Base-by-base conservation (phyloP, 2,113 vertebrate genomes). In the Chunga burmeisteri region DNA sequence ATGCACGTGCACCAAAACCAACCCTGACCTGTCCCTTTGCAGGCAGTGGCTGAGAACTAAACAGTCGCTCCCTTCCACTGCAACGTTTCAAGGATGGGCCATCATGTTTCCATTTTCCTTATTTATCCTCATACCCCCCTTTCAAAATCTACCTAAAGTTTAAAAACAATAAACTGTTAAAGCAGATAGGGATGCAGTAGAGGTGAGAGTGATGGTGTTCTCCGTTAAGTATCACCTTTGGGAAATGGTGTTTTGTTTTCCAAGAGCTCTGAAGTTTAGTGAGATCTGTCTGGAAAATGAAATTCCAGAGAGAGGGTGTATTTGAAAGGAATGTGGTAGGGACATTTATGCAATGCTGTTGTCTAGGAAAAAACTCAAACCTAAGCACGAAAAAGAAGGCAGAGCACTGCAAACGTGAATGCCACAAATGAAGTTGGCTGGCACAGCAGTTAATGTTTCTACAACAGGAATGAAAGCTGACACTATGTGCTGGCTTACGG, bases 1-100 rank as follows among this genome's bases (percentile, higher is more conserved):
- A 52, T 49, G 22, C 6, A 23, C 1, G 1, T 16, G 4, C 30
- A 62, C 56, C 32, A 32, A 70, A 56, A 14, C 0, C 5, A 79
- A 36, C 22, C 58, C 29, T 1, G 3, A 61, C 53, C 50, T 68
- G 22, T 19, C 56, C 10, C 19, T 61, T 65, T 66, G 16, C 30
- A 63, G 14, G 11, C 17, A 63, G 22, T 1, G 0, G 16, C 29
- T 93, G 38, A 52, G 42, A 88, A 27, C 6, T 40, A 42, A 85
- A 30, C 34, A 79, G 32, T 16, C 6, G 1, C 13, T 82, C 15
- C 20, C 4, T 4, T 1, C 22, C 16, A 30, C 46, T 13, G 10
- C 2, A 2, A 53, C 1, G 1, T 79, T 86, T 81, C 34, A 56
- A 36, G 30, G 30, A 26, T n/a, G 12, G 15, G 7, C 53, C n/a